Base-by-base conservation (phyloP, 2,113 vertebrate genomes). In the Melanostigma gelatinosum region DNA sequence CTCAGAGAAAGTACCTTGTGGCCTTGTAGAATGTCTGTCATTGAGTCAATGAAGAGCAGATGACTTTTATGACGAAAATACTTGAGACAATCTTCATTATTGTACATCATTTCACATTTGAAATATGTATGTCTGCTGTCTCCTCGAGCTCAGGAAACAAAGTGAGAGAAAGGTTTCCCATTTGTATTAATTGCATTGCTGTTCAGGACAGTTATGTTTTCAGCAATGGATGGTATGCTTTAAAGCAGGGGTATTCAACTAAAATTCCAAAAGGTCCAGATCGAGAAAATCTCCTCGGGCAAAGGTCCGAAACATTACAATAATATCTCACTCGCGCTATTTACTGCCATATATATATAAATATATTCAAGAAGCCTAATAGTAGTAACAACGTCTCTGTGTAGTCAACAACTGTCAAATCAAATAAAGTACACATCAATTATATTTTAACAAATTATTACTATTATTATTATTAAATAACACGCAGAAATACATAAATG, bases 1-100 rank as follows among this genome's bases (percentile, higher is more conserved):
- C 87, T 85, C 88, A 88, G 10, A 61, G 65, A 89, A 93, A 93
- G 85, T 87, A 92, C 86, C 83, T 74, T 89, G 85, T 85, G 91
- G 91, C 61, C 62, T 84, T 68, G 38, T 50, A 61, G 82, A 88
- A 69, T 29, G 44, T 24, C 16, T 36, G 16, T n/a, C 13, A 44
- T 9, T 29, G 22, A 52, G 42, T 29, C 40, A 85, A 79, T 69
- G 24, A 80, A 84, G 12, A 79, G 48, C 10, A 61, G 0, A 38
- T 24, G 72, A 7, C 52, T 34, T 64, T 73, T 62, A 27, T 34
- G 50, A 71, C n/a, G 40, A 71, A 61, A 46, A 72, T 46, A 22
- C 44, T n/a, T 44, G 8, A 63, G 54, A 61, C 8, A 38, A 24
- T 38, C 40, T 32, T 57, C 22, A 24, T 20, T 46, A 4, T 42